phyloP scores from a whole-genome alignment of 2,888 invertebrate species.

The Helleia helle region DNA sequence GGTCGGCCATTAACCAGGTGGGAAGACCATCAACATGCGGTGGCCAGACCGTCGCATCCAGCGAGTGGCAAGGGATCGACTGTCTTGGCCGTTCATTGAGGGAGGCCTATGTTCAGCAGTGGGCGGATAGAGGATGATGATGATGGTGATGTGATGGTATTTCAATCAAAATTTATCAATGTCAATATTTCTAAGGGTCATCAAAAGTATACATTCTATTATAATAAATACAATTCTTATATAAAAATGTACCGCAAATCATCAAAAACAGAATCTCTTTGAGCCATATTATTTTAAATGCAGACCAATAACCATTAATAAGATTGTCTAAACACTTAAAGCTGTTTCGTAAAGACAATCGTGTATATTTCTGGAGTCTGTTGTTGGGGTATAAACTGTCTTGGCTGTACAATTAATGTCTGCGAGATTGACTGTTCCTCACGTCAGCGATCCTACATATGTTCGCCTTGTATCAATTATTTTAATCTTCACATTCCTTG shows the following conservation, averaged over 20 bases:
- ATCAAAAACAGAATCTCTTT: neutral
- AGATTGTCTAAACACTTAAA: constrained; percentile 58
- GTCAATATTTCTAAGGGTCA: no score
- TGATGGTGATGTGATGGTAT: no score
- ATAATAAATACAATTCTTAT: neutral
- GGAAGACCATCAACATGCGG: no score
- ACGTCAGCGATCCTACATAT: constrained; percentile 23
- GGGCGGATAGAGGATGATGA: no score
- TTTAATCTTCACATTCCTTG: constrained; percentile 13
- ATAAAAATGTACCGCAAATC: neutral
- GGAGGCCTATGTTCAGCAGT: no score
- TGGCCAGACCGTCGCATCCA: no score
- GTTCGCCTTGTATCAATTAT: constrained; percentile 18
- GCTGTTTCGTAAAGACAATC: constrained; percentile 49
- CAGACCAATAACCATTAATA: constrained; percentile 41
- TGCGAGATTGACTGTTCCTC: constrained; percentile 49
- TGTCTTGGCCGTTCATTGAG: no score
- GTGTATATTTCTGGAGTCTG: constrained; percentile 48
- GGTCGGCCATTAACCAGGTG: no score
- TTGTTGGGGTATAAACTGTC: constrained; percentile 45
- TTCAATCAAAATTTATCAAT: no score
- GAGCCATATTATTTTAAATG: constrained; percentile 14
- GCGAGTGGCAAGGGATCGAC: no score
- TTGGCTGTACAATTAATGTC: constrained; percentile 52
- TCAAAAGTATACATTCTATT: no score